Evolutionary conservation across 1,140 invertebrate genomes (phyloP), one percentile per base, ranked within the genome.

Genomic region (Teleogryllus occipitalis): DNA sequence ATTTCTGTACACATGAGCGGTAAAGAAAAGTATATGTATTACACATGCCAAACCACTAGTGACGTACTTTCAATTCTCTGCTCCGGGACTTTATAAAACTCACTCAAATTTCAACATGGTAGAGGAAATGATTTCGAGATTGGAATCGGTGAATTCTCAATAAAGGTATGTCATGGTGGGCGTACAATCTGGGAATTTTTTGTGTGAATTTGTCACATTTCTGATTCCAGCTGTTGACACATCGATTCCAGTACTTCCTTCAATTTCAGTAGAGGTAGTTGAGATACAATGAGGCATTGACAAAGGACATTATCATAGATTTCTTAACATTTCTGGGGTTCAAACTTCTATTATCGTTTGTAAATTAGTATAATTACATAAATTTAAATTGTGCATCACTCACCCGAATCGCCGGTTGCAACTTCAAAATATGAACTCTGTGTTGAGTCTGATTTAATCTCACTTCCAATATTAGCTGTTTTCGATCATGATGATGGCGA

Each of bases 391-490:
- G 81, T 15, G 74, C 81, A 75, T 75, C 27, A 76, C 39, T 80
- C 83, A 90, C 90, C 87, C 90, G 91, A 15, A 92, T 85, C 22
- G 91, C 89, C 18, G 92, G 91, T 82, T 91, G 90, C 12, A 93
- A 83, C 85, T 89, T 91, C 10, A 93, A 85, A 49, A 93, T 89
- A 80, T 89, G 85, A 83, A 86, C 90, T 82, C 88, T 87, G 81
- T 92, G 90, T 83, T 89, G 89, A 0, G 91, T 92, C 82, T 92
- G 90, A 14, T 86, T 83, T 22, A 91, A 82, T 80, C 86, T 89
- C 48, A 92, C 87, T 82, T 88, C 89, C 39, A 92, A 83, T 80
- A 88, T 85, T 72, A 89, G 83, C 81, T 88, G 84, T 78, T 88
- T 87, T 72, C 85, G 85, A 27, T 82, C 46, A 79, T 86, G 86